Evolutionary conservation across 2,797 vertebrate species (phyloP), one percentile per base, ranked within the genome.

Genomic region (Taenioides sp.): DNA sequence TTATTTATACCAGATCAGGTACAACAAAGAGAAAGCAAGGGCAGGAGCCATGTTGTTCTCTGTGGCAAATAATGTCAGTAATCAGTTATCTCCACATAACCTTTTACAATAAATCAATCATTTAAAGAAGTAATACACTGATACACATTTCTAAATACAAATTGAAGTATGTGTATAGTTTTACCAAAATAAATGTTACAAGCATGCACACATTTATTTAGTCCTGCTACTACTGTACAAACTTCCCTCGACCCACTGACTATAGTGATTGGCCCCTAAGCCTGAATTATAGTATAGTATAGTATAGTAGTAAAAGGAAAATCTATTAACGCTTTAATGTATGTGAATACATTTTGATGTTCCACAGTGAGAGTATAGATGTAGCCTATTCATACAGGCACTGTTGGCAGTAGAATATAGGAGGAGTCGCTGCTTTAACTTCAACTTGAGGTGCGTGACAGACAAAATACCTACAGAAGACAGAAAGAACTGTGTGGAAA

Each of bases 1-100:
- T 62, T 50, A 80, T 68, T 69, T 28, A 23, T 71, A 22, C 47
- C 50, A 73, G 37, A 60, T 73, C 73, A 67, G 22, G 52, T 73
- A 49, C 62, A 67, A 61, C 28, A 52, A 43, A 63, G 3, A 57
- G 40, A 71, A 76, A 63, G 68, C 43, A 34, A 27, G 20, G 5
- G 16, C 49, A 66, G 47, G 17, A 31, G 47, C 20, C 25, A 28
- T 52, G 49, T 11, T 31, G 64, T 31, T 66, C 27, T 52, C 63
- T 49, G 23, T 23, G 17, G 63, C 40, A 65, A 28, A 17, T 49
- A 16, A 65, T 65, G 43, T 28, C 58, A 60, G 31, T 27, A 60
- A 18, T 60, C 43, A 47, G 43, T 47, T 47, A 47, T 14, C 43
- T 17, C 43, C 43, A 47, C 3, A 3, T 4, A 47, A 47, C 11